Evolutionary conservation across 2,888 invertebrate genomes (phyloP).

Genomic region (Melanostoma scalare): DNA sequence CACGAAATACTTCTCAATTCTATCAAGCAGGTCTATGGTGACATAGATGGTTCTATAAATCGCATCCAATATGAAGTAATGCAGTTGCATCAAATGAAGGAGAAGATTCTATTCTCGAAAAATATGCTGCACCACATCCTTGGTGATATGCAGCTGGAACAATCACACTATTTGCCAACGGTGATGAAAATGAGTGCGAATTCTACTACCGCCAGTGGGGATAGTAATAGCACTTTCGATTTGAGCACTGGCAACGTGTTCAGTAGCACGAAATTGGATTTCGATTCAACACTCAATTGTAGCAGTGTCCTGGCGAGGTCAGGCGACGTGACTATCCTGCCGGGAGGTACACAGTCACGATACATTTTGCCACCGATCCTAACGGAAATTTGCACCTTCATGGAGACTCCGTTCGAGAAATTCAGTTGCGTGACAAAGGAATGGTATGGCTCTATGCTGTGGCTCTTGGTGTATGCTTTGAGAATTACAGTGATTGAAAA

Average conservation of each 20-base stretch:
- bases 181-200: constrained; percentile 75
- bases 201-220: constrained; percentile 54
- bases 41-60: constrained; percentile 78
- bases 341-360: constrained; percentile 48
- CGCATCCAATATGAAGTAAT: constrained; percentile 79
- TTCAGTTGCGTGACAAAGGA: constrained; percentile 77
- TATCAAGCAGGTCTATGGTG: constrained; percentile 78
- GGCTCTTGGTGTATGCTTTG: background rate
- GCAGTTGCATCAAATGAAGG: constrained; percentile 79
- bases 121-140: constrained; percentile 78
- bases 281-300: constrained; percentile 77
- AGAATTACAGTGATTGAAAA: constrained; percentile 30
- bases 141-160: constrained; percentile 76
- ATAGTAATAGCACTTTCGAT: constrained; percentile 76
- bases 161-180: constrained; percentile 76
- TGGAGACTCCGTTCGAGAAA: constrained; percentile 78
- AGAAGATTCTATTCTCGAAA: constrained; percentile 80
- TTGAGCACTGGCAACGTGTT: constrained; percentile 77
- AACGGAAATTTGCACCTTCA: constrained; percentile 78
- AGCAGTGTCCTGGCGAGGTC: constrained; percentile 72
- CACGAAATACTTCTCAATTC: constrained; percentile 79
- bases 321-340: constrained; percentile 56
- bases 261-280: constrained; percentile 80
- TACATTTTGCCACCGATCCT: constrained; percentile 76
- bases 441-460: constrained; percentile 75